phyloP scores from a whole-genome alignment of 1,140 invertebrate genomes.

The Callitettix versicolor region DNA sequence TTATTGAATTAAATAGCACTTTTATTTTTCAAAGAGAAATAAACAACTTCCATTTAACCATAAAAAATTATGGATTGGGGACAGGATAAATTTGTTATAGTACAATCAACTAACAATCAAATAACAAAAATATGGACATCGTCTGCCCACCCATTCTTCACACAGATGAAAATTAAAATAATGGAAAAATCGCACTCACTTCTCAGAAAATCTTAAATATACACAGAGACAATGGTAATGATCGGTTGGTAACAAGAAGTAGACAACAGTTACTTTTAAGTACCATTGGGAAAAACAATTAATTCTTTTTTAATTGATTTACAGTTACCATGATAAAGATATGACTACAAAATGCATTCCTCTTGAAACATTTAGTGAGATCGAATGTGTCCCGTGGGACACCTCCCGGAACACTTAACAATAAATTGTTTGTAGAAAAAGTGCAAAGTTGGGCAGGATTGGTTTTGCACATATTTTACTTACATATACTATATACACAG shows the following conservation, averaged over 20 bases:
- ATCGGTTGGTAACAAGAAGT: conserved; percentile 20
- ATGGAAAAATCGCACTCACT: conserved; percentile 13
- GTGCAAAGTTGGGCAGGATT: conserved; percentile 27
- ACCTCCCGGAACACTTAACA: conserved; percentile 9
- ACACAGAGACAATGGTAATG: conserved; percentile 20
- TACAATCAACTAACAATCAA: conserved; percentile 12
- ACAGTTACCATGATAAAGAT: conserved; percentile 5
- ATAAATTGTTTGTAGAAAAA: conserved; percentile 21
- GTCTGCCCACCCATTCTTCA: conserved; percentile 15
- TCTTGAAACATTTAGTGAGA: conserved; percentile 16
- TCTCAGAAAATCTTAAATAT: conserved; percentile 15
- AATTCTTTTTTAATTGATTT: conserved; percentile 5
- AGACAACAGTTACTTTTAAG: conserved; percentile 22
- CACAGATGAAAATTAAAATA: conserved; percentile 13
- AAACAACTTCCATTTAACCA: conserved; percentile 20
- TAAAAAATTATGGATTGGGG: conserved; percentile 18
- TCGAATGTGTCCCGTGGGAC: background rate
- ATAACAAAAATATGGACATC: conserved; percentile 14
- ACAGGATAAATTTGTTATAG: conserved; percentile 16
- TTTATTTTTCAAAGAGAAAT: conserved; percentile 17
- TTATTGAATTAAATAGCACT: conserved; percentile 22
- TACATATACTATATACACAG: conserved; percentile 24
- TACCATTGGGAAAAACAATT: conserved; percentile 17
- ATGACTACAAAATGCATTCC: conserved; percentile 11
- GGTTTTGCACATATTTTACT: conserved; percentile 19